Conservation (phyloP, 2,797 vertebrate genomes). For the Eurystomus glaucurus region DNA sequence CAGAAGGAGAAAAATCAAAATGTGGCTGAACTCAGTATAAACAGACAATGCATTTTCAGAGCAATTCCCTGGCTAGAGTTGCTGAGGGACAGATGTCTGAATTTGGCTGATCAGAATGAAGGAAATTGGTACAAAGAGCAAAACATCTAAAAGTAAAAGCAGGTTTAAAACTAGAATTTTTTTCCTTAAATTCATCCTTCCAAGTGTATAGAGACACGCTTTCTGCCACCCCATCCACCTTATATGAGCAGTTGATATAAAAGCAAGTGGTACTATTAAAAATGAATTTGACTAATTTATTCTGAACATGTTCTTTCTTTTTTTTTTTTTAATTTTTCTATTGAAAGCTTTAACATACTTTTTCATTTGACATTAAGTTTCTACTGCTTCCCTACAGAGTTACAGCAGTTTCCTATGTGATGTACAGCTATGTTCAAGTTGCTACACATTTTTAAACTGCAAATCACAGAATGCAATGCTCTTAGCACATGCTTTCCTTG, state of each 20-base stretch:
- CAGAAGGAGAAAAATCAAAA: neutral
- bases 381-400: neutral
- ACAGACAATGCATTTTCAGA: neutral
- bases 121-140: neutral
- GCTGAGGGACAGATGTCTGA: neutral
- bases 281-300: neutral
- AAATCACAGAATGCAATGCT: constrained; percentile 29
- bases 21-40: neutral
- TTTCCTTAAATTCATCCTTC: neutral
- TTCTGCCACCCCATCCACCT: neutral
- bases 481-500: constrained; percentile 26
- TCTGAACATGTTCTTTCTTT: neutral
- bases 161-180: neutral
- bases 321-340: neutral
- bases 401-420: neutral
- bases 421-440: neutral
- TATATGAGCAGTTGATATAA: neutral
- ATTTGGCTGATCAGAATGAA: neutral
- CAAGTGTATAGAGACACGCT: neutral
- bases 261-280: neutral
- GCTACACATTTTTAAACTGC: neutral
- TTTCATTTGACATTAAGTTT: neutral
- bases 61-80: neutral
- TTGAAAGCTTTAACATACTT: neutral
- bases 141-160: neutral